Base-by-base conservation (phyloP, 2,888 invertebrate species). In the Trichacis sp. region DNA sequence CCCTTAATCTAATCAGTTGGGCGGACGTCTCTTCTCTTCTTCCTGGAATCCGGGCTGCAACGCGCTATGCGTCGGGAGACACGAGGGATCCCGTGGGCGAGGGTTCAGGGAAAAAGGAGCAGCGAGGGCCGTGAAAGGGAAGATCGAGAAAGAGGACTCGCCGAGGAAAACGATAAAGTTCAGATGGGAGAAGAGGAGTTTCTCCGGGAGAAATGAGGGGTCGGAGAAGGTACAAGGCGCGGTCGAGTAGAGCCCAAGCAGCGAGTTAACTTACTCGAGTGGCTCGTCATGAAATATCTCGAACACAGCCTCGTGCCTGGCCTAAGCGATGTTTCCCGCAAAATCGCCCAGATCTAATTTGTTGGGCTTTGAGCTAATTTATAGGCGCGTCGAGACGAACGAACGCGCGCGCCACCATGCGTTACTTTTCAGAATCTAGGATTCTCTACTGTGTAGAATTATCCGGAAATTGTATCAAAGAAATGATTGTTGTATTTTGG, bases 1-100 rank as follows among this genome's bases (percentile, higher is more conserved):
- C 29, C 56, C 30, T 61, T 64, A 69, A 69, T 69, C 69, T 69
- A 69, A 69, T 69, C 69, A 56, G 64, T 54, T 53, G 58, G 64
- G 69, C 56, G 63, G 59, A 63, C 55, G 63, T 62, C 58, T 67
- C 62, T 62, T 62, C 69, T 66, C 70, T 73, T 73, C 77, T 79
- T 80, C 80, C 80, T 75, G 80, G 80, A 79, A 80, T 79, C 75
- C 76, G 71, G 74, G 74, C 73, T 73, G 74, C 70, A 70, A 73
- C 61, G 69, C 61, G 56, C 63, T 43, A 64, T 59, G 47, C 45
- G 53, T 52, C 46, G 46, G 58, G 69, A 71, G 69, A 67, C 56
- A 58, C 63, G 58, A 46, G 64, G 3, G 68, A 54, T 67, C 57
- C 48, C 64, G 69, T 69, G 69, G 69, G 69, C 69, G 66, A 66